Evolutionary conservation across 2,113 vertebrate species (phyloP), one percentile per base, ranked within the genome.

Genomic region (Chloropsis hardwickii): DNA sequence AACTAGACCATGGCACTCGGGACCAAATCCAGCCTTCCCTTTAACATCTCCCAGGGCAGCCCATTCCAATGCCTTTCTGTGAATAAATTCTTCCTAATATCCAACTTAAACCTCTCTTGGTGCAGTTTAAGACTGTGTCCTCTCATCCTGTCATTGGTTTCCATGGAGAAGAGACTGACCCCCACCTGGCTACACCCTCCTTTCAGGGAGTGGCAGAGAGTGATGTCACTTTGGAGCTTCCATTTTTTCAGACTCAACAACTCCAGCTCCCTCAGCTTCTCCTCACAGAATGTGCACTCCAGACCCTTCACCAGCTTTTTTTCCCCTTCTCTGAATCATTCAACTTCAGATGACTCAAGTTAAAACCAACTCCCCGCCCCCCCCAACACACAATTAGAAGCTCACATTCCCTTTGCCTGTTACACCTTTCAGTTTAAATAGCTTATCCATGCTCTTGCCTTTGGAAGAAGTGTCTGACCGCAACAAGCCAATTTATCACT

Each of bases 81-180:
- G 12, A 51, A 50, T 25, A 73, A 65, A 65, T 44, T 65, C 37
- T 50, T 72, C 60, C 44, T 39, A 58, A 58, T 14, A 23, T 6
- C 33, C 33, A 58, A 4, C 19, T 4, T 7, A 58, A 81, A 44
- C 12, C 11, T 66, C 44, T 33, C 23, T 33, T 66, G 33, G 19
- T 0, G 0, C 19, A 81, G 12, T 15, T 88, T 39, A 33, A 13
- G 22, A 17, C 51, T 42, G 8, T 9, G 14, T 24, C 33, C 37
- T 58, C 31, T 20, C 1, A 0, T 50, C 27, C 22, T 50, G 5
- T 50, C 23, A 23, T 5, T 57, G 33, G 5, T 9, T 72, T 25
- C 22, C 37, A 28, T 0, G 0, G 19, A 51, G 33, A 58, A 44
- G 35, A 81, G 22, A 6, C 22, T 3, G 10, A 28, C 4, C 2